phyloP scores from a whole-genome alignment of 2,797 vertebrate species.

The Enteromius treurensis region DNA sequence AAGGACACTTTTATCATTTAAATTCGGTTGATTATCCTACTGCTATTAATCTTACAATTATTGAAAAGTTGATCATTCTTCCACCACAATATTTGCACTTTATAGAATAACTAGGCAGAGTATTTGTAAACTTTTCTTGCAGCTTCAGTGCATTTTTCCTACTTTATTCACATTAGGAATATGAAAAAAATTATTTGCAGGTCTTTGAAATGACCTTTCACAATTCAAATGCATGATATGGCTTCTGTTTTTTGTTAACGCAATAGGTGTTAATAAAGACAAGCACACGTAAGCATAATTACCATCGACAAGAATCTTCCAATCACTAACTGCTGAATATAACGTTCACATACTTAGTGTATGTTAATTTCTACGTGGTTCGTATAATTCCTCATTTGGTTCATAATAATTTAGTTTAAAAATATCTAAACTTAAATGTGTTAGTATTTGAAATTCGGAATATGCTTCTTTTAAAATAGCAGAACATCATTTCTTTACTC shows the following conservation, averaged over 20 bases:
- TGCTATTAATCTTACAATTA: background rate
- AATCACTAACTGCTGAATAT: background rate
- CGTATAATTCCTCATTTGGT: background rate
- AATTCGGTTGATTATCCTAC: background rate
- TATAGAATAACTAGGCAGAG: background rate
- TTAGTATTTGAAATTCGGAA: constrained; percentile 7
- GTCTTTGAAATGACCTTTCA: background rate
- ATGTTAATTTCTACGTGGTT: background rate
- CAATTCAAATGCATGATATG: background rate
- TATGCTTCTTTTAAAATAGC: background rate
- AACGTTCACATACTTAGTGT: too few species aligned
- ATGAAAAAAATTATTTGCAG: background rate
- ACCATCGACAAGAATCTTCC: background rate
- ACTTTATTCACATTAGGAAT: background rate
- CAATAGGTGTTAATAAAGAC: background rate
- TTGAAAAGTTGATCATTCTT: background rate
- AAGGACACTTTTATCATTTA: background rate
- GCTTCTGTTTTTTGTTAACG: background rate
- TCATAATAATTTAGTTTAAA: background rate
- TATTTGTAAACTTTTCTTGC: background rate
- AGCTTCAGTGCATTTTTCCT: background rate
- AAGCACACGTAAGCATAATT: background rate
- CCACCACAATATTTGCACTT: background rate
- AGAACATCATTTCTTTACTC: background rate
- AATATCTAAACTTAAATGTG: background rate